Base-by-base conservation (phyloP, 30 jellyfish, hydroid and myxozoan genomes). In the Pelagia noctiluca region DNA sequence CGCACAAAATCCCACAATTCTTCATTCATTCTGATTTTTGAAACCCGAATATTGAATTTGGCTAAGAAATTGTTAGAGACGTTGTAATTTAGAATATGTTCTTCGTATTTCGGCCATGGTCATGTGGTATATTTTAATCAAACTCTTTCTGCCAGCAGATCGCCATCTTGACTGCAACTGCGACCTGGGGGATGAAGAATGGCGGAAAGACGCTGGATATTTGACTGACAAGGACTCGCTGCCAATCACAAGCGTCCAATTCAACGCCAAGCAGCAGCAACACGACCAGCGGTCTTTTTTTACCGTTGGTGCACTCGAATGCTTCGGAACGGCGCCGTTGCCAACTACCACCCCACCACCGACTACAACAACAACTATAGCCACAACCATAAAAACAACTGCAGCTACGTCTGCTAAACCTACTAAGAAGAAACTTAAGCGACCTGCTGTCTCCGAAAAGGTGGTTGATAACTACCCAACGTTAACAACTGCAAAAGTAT, bases 91-190 rank as follows among this genome's bases (percentile, higher is more conserved):
- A n/a, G n/a, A n/a, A n/a, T n/a, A n/a, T n/a, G n/a, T n/a, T n/a
- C n/a, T n/a, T n/a, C n/a, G n/a, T n/a, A n/a, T n/a, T n/a, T n/a
- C n/a, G n/a, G n/a, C n/a, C 24, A 25, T 35, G 79, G 22, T 16
- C 25, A 71, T 35, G 28, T 21, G 3, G 26, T 46, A 18, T 74
- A 21, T 35, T 48, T 7, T 50, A 37, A 3, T 8, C 19, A 19
- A 0, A 18, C 23, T 23, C 35, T 50, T 63, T 79, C 11, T 50
- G 48, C 62, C 75, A 0, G 26, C 89, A 92, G 98, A 82, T 68
- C 85, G 57, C 25, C 90, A 82, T 35, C 91, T 84, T 50, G 97
- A 95, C 68, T 95, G 99, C 82, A 95, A 95, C 75, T 95, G 99
- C 52, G 99, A 95, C 92, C 46, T 54, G 24, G 96, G 95, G n/a